phyloP scores from a whole-genome alignment of 1,140 invertebrate species.

The Drepana arcuata region DNA sequence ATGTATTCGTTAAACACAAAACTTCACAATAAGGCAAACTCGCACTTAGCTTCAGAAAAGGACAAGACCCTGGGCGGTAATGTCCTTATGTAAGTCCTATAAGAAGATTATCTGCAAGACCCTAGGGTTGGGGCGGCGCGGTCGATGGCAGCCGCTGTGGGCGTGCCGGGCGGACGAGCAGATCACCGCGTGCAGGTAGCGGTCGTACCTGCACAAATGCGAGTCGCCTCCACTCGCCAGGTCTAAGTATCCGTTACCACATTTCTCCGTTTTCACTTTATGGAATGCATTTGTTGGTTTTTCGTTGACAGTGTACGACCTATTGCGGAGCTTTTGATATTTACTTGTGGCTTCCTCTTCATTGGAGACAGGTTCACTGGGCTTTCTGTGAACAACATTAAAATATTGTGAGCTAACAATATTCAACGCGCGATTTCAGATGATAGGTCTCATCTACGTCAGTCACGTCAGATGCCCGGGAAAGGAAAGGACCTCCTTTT shows the following conservation, averaged over 20 bases:
- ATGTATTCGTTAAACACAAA: conserved; percentile 6
- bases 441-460: too few relatives aligned
- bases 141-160: conserved; percentile 57
- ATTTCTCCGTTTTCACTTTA: conserved; percentile 39
- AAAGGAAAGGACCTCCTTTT: too few relatives aligned
- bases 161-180: conserved; percentile 65
- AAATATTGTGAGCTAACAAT: too few relatives aligned
- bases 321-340: conserved; percentile 65
- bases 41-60: too few relatives aligned
- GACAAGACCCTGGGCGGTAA: conserved; percentile 25
- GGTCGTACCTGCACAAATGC: conserved; percentile 74
- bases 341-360: conserved; percentile 52
- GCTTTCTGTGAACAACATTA: conserved; percentile 63
- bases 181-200: conserved; percentile 74
- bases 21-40: too few relatives aligned
- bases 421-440: too few relatives aligned
- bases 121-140: conserved; percentile 58
- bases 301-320: conserved; percentile 71
- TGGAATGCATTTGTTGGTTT: conserved; percentile 55
- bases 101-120: conserved; percentile 66
- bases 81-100: conserved; percentile 46
- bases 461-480: too few relatives aligned
- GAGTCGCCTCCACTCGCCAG: conserved; percentile 64
- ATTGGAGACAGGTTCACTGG: conserved; percentile 48
- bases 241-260: conserved; percentile 59